Percentiles rank a stretch among this genome's conserved stretches.
phyloP scores from a whole-genome alignment of 2,113 vertebrate genomes.

The Lamprotornis superbus region DNA sequence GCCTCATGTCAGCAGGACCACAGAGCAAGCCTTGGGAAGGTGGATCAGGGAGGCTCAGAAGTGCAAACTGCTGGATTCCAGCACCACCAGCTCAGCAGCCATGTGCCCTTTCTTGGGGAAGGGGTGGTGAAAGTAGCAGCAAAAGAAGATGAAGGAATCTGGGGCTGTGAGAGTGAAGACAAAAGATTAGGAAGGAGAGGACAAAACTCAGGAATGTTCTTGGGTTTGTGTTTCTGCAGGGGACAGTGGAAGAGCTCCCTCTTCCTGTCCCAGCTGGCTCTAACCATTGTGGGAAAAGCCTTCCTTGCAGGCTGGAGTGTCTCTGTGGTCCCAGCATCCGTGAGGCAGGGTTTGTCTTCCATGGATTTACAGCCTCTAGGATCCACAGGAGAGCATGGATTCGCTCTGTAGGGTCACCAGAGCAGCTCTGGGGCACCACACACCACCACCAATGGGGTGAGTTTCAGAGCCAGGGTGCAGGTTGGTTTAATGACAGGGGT shows the following conservation, averaged over 20 bases:
- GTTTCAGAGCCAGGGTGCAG: background rate
- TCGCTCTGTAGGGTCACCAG: background rate
- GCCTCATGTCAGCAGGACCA: background rate
- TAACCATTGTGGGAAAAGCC: background rate
- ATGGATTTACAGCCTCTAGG: background rate
- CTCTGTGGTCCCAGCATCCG: background rate
- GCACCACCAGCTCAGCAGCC: accelerated
- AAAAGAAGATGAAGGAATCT: background rate
- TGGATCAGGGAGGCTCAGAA: background rate
- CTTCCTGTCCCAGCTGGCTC: background rate
- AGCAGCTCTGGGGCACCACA: background rate
- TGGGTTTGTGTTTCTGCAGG: background rate
- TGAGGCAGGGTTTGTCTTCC: background rate
- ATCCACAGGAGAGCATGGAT: background rate
- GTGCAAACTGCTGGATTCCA: background rate
- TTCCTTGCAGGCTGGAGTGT: background rate
- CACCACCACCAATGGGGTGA: background rate
- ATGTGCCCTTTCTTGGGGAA: background rate
- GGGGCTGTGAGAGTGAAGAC: background rate
- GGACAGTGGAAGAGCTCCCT: conserved; percentile 44
- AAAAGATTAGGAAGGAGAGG: background rate
- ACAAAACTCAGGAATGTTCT: background rate
- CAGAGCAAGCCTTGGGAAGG: background rate
- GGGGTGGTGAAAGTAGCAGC: background rate
- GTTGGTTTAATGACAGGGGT: background rate